These are phyloP conservation scores for Parazoanthus swiftii DNA, from an alignment of 92 coral and sea anemone genomes.

Conservation along the genomic window DNA sequence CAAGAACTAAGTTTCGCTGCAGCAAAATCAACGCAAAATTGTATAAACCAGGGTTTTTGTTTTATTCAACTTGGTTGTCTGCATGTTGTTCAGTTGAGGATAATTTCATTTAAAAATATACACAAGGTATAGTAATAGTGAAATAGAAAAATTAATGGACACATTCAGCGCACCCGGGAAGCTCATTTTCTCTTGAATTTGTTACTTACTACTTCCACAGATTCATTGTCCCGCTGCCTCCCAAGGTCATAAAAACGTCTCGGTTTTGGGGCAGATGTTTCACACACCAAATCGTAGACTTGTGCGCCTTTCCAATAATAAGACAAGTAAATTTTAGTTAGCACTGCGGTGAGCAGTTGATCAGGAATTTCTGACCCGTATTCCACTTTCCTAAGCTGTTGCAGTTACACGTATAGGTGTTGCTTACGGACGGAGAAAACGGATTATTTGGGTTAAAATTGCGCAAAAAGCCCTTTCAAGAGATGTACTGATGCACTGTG, in stretches of 20 bases:
- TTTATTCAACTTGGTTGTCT: too few relatives aligned
- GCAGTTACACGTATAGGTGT: background rate
- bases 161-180: background rate
- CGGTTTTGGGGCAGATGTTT: constrained; percentile 95
- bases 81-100: too few relatives aligned
- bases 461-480: too few relatives aligned
- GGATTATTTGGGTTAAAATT: too few relatives aligned
- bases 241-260: constrained; percentile 96
- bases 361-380: background rate
- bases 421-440: too few relatives aligned
- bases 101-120: too few relatives aligned
- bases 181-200: too few relatives aligned
- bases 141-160: background rate
- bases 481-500: too few relatives aligned
- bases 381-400: background rate
- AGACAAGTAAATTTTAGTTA: background rate
- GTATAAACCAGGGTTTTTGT: too few relatives aligned
- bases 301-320: constrained; percentile 74
- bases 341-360: background rate
- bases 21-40: too few relatives aligned
- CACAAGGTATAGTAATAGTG: too few relatives aligned
- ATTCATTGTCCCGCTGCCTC: constrained; percentile 91
- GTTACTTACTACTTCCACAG: constrained; percentile 97
- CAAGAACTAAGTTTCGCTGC: too few relatives aligned
- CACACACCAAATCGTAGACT: constrained; percentile 96